Conservation (phyloP, 2,113 vertebrate species). For the Mesoclemmys tuberculata region DNA sequence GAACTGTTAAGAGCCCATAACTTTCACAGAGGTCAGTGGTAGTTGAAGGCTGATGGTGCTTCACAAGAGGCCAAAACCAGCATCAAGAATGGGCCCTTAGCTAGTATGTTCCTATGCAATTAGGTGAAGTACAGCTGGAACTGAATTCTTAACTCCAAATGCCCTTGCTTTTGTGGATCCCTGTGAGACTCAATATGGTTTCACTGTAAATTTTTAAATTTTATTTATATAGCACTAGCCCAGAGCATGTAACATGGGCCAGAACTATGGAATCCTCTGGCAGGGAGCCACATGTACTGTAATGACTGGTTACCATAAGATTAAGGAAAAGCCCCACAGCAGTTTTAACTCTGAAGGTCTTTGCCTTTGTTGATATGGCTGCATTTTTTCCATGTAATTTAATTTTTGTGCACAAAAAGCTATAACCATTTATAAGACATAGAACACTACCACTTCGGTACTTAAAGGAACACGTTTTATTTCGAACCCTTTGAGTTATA, state of each 20-base stretch:
- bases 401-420: slow-evolving; percentile 45
- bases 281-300: accelerated
- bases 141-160: background rate
- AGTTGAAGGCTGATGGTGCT: background rate
- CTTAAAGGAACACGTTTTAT: slow-evolving; percentile 57
- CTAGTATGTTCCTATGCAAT: background rate
- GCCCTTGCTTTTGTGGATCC: background rate
- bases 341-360: slow-evolving; percentile 13
- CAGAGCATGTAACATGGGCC: background rate
- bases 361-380: slow-evolving; percentile 16
- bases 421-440: slow-evolving; percentile 45
- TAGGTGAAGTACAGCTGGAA: background rate
- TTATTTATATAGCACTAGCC: background rate
- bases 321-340: background rate
- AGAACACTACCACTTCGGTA: slow-evolving; percentile 28
- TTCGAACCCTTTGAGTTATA: slow-evolving; percentile 21
- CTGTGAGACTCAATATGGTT: background rate
- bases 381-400: background rate
- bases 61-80: background rate
- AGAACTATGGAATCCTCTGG: accelerated
- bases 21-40: background rate
- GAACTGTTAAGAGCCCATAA: background rate
- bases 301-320: background rate
- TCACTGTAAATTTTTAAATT: background rate
- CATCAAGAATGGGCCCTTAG: background rate